phyloP scores from a whole-genome alignment of 53 echinoderm and acorn worm genomes.

The Luidia sarsii region DNA sequence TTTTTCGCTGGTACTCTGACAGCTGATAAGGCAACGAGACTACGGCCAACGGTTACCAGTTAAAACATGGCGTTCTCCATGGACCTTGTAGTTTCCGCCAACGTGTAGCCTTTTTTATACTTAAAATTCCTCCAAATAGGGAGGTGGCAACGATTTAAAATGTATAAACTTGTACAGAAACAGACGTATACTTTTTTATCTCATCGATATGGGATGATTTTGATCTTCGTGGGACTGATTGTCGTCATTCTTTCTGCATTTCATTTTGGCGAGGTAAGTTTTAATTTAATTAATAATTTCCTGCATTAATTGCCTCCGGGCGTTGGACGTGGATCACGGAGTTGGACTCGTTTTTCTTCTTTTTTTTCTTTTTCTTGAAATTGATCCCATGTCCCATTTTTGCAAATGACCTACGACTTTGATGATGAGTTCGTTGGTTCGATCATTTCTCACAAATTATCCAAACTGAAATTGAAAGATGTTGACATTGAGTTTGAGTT shows the following conservation, averaged over 20 bases:
- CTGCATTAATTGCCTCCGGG: too few species aligned
- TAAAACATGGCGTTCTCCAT: constrained; percentile 50
- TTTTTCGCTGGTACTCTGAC: neutral
- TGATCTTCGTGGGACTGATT: constrained; percentile 79
- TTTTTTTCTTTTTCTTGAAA: too few species aligned
- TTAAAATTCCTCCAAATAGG: too few species aligned
- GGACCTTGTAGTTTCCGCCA: constrained; percentile 2
- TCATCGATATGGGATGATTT: constrained; percentile 77
- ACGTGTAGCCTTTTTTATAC: constrained; percentile 14
- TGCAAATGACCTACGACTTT: too few species aligned
- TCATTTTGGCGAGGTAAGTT: constrained; percentile 96
- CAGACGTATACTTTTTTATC: constrained; percentile 97
- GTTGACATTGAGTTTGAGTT: too few species aligned
- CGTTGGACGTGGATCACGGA: too few species aligned
- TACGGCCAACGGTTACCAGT: neutral
- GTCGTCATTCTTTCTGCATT: constrained; percentile 85
- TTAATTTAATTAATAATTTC: too few species aligned
- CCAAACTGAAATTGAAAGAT: too few species aligned
- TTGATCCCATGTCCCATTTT: too few species aligned
- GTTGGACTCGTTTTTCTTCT: too few species aligned
- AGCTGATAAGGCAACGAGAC: neutral
- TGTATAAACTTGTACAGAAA: constrained; percentile 91
- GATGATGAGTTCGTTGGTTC: too few species aligned
- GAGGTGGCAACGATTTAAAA: neutral
- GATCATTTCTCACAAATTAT: too few species aligned